Percentiles rank a stretch among this genome's conserved stretches.
phyloP scores from a whole-genome alignment of 2,888 invertebrate species.

The Urechis unicinctus region DNA sequence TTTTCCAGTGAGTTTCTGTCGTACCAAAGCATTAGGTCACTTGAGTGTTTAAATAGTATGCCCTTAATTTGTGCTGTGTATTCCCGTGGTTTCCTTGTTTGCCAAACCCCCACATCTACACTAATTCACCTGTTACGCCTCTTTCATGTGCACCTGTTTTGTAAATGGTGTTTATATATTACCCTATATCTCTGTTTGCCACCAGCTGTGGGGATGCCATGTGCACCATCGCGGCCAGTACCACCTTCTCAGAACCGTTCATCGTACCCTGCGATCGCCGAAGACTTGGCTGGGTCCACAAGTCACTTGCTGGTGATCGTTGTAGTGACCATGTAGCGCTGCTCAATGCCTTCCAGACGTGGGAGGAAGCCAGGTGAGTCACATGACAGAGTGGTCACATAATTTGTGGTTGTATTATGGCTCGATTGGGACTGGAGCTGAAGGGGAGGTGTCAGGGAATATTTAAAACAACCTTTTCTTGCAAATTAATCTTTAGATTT shows the following conservation, averaged over 20 bases:
- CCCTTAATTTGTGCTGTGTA: too few relatives aligned
- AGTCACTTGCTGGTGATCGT: conserved; percentile 76
- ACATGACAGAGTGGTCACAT: background rate
- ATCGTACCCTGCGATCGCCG: conserved; percentile 57
- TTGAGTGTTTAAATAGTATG: too few relatives aligned
- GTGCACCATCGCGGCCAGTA: conserved; percentile 89
- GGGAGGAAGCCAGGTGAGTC: conserved; percentile 55
- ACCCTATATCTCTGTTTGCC: too few relatives aligned
- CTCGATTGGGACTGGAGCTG: background rate
- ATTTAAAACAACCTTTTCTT: too few relatives aligned
- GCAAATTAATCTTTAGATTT: too few relatives aligned
- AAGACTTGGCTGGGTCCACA: conserved; percentile 75
- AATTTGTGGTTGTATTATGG: background rate
- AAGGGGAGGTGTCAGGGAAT: background rate
- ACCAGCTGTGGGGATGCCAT: conserved; percentile 78
- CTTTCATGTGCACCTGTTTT: conserved; percentile 6
- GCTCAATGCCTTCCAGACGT: conserved; percentile 79
- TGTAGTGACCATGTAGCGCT: conserved; percentile 93
- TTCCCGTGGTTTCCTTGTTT: too few relatives aligned
- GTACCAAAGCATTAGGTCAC: too few relatives aligned
- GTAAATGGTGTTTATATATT: too few relatives aligned
- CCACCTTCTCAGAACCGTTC: conserved; percentile 93
- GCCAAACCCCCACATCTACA: too few relatives aligned
- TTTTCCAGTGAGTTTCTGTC: conserved; percentile 60
- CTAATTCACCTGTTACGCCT: background rate